Conservation (phyloP, 2,888 invertebrate genomes). For the Psococerastis gibbosa region DNA sequence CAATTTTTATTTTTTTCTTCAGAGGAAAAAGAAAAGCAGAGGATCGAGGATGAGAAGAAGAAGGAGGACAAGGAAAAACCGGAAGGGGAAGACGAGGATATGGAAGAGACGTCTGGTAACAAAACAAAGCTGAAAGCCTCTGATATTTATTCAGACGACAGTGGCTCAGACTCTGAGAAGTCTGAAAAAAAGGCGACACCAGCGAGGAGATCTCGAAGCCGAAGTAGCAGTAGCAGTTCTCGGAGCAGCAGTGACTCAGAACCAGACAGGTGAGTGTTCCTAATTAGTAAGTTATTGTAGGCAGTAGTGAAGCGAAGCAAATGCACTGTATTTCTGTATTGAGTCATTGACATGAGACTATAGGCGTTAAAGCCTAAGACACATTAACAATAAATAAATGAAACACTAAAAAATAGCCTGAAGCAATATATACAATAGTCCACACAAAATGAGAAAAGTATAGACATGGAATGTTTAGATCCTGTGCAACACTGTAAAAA, state of each 20-base stretch:
- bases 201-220: slow-evolving; percentile 24
- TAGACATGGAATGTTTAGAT: too few relatives aligned
- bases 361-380: too few relatives aligned
- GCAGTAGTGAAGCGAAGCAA: too few relatives aligned
- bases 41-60: slow-evolving; percentile 25
- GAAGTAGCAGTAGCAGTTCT: slow-evolving; percentile 24
- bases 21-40: slow-evolving; percentile 30
- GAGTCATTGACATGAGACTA: too few relatives aligned
- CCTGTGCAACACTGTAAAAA: too few relatives aligned
- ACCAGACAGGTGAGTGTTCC: too few relatives aligned
- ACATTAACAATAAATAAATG: too few relatives aligned
- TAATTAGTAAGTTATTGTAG: too few relatives aligned
- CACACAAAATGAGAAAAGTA: too few relatives aligned
- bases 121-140: slow-evolving; percentile 66
- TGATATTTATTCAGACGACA: slow-evolving; percentile 85
- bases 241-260: slow-evolving; percentile 21
- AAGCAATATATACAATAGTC: too few relatives aligned
- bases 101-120: slow-evolving; percentile 26
- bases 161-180: slow-evolving; percentile 50
- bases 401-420: too few relatives aligned
- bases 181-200: slow-evolving; percentile 21
- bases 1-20: slow-evolving; percentile 10
- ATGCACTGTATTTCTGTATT: too few relatives aligned
- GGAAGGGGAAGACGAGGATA: slow-evolving; percentile 26
- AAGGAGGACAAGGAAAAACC: slow-evolving; percentile 27